A percentile compares a stretch with the other conserved stretches of the same genome.
These are phyloP conservation scores for Harmothoe impar DNA, from an alignment of 2,888 invertebrate genomes.

Conservation along the genomic window DNA sequence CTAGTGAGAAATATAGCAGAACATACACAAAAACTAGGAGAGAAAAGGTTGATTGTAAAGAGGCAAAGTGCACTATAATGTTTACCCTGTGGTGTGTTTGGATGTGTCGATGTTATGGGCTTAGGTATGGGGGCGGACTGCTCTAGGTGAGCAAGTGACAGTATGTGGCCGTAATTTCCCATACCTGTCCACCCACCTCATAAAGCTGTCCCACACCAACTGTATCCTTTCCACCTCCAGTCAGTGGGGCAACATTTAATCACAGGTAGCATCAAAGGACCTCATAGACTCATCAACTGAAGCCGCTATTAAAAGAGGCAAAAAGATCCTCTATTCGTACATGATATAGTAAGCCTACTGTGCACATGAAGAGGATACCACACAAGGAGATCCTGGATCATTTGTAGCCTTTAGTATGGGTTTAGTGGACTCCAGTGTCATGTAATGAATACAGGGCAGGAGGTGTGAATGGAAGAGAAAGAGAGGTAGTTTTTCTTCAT, in stretches of 20 bases:
- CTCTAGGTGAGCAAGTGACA: neutral
- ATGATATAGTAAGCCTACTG: too few relatives aligned
- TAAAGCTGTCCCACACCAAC: neutral
- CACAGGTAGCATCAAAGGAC: neutral
- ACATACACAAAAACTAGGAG: too few relatives aligned
- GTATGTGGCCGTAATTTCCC: neutral
- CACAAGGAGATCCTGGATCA: too few relatives aligned
- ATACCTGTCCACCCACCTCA: slow-evolving; percentile 22
- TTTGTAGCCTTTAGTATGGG: too few relatives aligned
- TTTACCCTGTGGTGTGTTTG: neutral
- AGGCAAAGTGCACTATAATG: neutral
- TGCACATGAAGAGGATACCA: too few relatives aligned
- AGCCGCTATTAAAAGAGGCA: too few relatives aligned
- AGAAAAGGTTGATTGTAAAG: neutral
- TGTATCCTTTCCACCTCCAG: neutral
- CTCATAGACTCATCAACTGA: neutral
- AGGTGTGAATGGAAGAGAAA: too few relatives aligned
- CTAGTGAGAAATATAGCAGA: too few relatives aligned
- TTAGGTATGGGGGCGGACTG: neutral
- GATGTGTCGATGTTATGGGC: neutral
- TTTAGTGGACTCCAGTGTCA: too few relatives aligned
- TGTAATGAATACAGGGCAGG: too few relatives aligned
- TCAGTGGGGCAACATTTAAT: neutral
- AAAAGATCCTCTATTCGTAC: too few relatives aligned
- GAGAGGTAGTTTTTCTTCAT: too few relatives aligned